Conservation (phyloP, 2,888 invertebrate species). For the Philhelius pedissequus region DNA sequence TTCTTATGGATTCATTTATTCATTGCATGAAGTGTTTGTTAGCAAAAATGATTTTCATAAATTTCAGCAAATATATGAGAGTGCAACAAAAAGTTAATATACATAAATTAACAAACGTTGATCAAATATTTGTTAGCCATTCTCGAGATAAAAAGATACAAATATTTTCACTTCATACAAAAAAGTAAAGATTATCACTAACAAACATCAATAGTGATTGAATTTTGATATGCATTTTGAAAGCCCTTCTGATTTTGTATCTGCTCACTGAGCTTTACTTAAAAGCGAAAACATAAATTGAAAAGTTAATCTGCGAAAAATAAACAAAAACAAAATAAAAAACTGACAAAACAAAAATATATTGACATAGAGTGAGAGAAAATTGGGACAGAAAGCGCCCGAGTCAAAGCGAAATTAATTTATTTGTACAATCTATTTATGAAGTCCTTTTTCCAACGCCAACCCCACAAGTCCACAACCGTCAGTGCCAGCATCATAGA, state of each 20-base stretch:
- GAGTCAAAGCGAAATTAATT: conserved; percentile 33
- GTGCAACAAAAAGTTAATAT: no score
- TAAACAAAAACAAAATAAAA: background rate
- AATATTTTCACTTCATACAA: no score
- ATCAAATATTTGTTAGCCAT: no score
- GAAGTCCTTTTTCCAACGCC: conserved; percentile 11
- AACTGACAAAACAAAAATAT: background rate
- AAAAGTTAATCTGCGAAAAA: background rate
- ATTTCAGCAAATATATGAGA: no score
- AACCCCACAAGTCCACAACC: background rate
- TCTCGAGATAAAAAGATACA: no score
- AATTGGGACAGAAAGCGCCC: background rate
- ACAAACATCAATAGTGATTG: background rate
- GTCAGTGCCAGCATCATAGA: background rate
- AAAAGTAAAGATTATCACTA: no score
- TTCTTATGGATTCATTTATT: no score
- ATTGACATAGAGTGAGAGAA: background rate
- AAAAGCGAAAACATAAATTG: background rate
- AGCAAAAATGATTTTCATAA: no score
- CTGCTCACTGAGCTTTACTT: background rate
- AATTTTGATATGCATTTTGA: background rate
- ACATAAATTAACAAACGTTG: no score
- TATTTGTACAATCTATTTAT: conserved; percentile 48
- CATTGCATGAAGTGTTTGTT: no score
- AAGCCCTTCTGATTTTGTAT: background rate